Percentiles rank a stretch among this genome's conserved stretches.
phyloP scores from a whole-genome alignment of 2,113 vertebrate genomes.

The Amblyopsis rosae region DNA sequence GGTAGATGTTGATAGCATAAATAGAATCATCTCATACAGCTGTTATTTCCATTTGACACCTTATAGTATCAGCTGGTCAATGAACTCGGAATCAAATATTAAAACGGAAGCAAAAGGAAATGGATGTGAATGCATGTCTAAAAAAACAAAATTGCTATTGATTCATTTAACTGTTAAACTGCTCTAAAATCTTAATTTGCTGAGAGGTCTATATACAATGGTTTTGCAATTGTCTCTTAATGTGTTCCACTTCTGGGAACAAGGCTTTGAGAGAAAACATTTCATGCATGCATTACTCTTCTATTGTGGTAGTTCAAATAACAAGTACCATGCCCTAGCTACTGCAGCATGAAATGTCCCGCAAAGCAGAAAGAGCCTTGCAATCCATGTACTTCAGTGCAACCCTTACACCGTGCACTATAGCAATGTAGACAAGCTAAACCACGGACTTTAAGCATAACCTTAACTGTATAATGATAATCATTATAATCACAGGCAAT shows the following conservation, averaged over 20 bases:
- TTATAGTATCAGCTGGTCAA: slow-evolving; percentile 29
- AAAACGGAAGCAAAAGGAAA: slow-evolving; percentile 46
- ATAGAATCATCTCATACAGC: slow-evolving; percentile 21
- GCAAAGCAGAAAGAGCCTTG: slow-evolving; percentile 11
- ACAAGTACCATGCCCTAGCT: slow-evolving; percentile 1
- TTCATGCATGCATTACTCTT: slow-evolving; percentile 45
- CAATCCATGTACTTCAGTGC: not conserved
- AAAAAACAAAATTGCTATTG: slow-evolving; percentile 41
- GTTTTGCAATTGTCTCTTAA: slow-evolving; percentile 40
- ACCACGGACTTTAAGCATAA: not conserved
- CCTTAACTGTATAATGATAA: not conserved
- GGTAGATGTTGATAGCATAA: not conserved
- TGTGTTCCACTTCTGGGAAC: slow-evolving; percentile 47
- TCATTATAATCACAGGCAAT: not conserved
- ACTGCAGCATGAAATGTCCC: slow-evolving; percentile 29
- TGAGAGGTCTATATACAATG: slow-evolving; percentile 44
- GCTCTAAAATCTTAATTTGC: slow-evolving; percentile 39
- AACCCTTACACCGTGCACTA: not conserved
- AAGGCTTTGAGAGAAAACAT: slow-evolving; percentile 48
- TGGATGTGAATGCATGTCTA: slow-evolving; percentile 36
- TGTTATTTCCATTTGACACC: slow-evolving; percentile 18
- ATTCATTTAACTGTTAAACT: slow-evolving; percentile 44
- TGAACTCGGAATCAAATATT: slow-evolving; percentile 55
- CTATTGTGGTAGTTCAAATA: not conserved
- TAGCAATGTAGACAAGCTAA: too few relatives aligned